Percentiles rank a stretch among this genome's conserved stretches.
These are phyloP conservation scores for Bombylius discolor DNA, from an alignment of 2,888 invertebrate species.

Conservation along the genomic window DNA sequence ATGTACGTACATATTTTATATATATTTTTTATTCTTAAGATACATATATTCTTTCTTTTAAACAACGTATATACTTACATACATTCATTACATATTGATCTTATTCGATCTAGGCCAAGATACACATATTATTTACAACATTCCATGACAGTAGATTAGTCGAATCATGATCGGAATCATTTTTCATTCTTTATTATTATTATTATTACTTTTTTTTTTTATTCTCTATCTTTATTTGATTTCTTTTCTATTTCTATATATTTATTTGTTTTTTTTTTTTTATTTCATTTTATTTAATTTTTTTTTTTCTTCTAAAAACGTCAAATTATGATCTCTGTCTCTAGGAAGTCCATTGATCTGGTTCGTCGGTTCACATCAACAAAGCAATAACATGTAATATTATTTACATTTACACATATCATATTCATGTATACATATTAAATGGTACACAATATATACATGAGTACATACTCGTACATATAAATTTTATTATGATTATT, in stretches of 20 bases:
- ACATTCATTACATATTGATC: not conserved
- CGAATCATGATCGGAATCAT: conserved; percentile 6
- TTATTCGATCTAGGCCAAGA: no score
- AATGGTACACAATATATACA: no score
- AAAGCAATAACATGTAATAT: no score
- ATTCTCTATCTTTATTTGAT: no score
- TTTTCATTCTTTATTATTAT: not conserved
- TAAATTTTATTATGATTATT: no score
- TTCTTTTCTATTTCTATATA: no score
- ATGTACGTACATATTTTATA: not conserved
- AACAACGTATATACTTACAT: not conserved
- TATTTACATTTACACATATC: no score
- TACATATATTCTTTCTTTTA: no score
- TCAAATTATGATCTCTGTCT: conserved; percentile 4
- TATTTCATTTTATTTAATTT: not conserved
- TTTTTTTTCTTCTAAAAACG: not conserved
- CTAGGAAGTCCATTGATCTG: conserved; percentile 4
- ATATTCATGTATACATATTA: no score
- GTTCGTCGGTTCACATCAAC: not conserved
- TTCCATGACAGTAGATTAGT: conserved; percentile 3
- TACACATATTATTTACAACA: not conserved
- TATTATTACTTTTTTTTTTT: no score
- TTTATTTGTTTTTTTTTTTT: no score
- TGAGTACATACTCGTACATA: no score
- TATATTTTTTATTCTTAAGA: not conserved